Percentiles rank a stretch among this genome's conserved stretches.
Evolutionary conservation across 2,113 vertebrate species (phyloP).

Genomic region (Mungos mungo): DNA sequence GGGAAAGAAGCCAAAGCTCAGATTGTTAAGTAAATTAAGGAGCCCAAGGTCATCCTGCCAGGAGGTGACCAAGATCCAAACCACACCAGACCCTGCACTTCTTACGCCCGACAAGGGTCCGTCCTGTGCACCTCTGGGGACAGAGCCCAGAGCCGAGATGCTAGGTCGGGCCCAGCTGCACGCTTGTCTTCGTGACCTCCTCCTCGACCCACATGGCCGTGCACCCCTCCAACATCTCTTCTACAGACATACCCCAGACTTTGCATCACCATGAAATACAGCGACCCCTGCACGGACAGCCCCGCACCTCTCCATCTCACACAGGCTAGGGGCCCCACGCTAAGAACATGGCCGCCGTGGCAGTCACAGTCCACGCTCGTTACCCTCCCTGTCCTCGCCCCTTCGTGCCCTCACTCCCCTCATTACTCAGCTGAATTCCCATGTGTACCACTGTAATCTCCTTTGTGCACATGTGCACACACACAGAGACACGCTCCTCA

Average conservation of each 20-base stretch:
- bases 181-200: rapidly evolving
- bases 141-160: background rate
- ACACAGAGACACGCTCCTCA: rapidly evolving
- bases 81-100: rapidly evolving
- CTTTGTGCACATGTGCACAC: background rate
- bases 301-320: background rate
- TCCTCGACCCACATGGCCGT: rapidly evolving
- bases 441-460: rapidly evolving
- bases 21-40: too few species aligned
- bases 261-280: rapidly evolving
- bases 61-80: too few species aligned
- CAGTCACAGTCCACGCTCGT: rapidly evolving
- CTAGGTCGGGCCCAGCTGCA: rapidly evolving
- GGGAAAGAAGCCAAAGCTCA: background rate
- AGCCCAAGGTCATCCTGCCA: background rate
- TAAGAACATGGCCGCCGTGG: background rate
- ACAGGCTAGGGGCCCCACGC: rapidly evolving
- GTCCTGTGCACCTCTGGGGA: rapidly evolving
- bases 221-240: rapidly evolving
- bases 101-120: rapidly evolving
- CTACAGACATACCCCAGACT: background rate
- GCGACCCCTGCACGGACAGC: rapidly evolving
- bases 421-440: background rate
- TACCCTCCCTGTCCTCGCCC: rapidly evolving
- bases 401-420: background rate